Percentiles rank a stretch among this genome's conserved stretches.
phyloP scores from a whole-genome alignment of 2,113 vertebrate species.

The Paracyprichromis sp. region DNA sequence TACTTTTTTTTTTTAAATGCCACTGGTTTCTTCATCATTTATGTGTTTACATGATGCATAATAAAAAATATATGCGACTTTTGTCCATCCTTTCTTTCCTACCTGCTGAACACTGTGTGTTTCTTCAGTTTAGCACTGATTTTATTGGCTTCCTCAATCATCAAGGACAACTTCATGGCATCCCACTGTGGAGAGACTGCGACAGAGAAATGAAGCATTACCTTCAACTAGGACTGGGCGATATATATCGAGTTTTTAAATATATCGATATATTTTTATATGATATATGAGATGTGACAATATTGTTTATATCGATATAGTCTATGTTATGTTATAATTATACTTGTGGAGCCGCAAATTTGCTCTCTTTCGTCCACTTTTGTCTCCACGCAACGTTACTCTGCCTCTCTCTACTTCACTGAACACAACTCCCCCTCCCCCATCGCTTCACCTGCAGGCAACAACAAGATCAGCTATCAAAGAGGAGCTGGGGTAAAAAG shows the following conservation, averaged over 20 bases:
- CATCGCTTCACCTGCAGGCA: neutral
- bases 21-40: neutral
- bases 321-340: neutral
- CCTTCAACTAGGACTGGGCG: neutral
- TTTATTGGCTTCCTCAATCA: conserved; percentile 92
- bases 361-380: fast-evolving
- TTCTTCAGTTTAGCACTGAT: conserved; percentile 81
- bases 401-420: neutral
- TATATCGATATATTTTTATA: neutral
- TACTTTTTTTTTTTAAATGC: neutral
- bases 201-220: neutral
- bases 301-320: fast-evolving
- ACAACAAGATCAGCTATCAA: neutral
- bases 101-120: conserved; percentile 84
- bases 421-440: neutral
- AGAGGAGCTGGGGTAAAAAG: neutral
- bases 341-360: neutral
- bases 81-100: neutral
- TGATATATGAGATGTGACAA: fast-evolving
- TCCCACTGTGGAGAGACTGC: conserved; percentile 81
- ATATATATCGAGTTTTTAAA: neutral
- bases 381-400: fast-evolving
- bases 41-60: neutral
- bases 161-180: conserved; percentile 88
- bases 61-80: neutral